Conservation (phyloP, 1,140 invertebrate genomes). For the Lysiphlebus fabarum region DNA sequence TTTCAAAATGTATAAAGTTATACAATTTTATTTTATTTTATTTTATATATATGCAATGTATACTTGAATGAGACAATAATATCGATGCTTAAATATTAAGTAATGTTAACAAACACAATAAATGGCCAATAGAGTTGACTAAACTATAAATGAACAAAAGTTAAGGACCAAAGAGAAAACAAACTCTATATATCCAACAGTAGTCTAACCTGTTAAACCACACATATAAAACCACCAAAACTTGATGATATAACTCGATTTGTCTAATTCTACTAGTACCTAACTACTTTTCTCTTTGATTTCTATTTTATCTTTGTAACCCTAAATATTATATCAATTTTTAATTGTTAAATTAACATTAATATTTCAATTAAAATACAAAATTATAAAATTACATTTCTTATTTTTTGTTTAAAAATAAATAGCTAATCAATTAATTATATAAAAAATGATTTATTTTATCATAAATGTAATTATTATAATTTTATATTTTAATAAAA, state of each 20-base stretch:
- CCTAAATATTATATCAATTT: constrained; percentile 26
- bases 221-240: constrained; percentile 21
- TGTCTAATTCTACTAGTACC: constrained; percentile 37
- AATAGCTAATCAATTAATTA: no score
- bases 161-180: constrained; percentile 7
- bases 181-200: constrained; percentile 12
- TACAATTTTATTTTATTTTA: no score
- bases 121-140: background rate
- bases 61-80: no score
- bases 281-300: constrained; percentile 23
- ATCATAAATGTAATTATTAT: no score
- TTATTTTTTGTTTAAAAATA: no score
- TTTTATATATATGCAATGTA: no score
- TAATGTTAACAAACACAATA: background rate
- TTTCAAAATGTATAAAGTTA: no score
- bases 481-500: no score
- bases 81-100: no score
- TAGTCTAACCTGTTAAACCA: constrained; percentile 19
- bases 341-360: constrained; percentile 4
- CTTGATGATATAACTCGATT: constrained; percentile 36
- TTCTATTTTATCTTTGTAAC: background rate
- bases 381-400: background rate
- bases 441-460: no score
- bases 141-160: background rate
- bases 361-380: constrained; percentile 27